phyloP scores from a whole-genome alignment of 2,797 vertebrate genomes.

The Paramormyrops hopkinsi region DNA sequence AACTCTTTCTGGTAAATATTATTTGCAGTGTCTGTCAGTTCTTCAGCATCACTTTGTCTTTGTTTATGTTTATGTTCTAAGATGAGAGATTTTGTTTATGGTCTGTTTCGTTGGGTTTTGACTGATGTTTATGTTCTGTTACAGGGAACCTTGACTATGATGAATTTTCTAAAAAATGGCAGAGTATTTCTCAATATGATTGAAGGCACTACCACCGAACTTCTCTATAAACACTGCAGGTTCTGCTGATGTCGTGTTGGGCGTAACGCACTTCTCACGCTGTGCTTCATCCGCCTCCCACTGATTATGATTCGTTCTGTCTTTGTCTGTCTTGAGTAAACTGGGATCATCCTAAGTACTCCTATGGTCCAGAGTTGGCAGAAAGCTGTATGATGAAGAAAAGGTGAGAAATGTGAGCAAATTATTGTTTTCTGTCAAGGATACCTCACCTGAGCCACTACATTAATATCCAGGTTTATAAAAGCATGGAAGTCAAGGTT shows the following conservation, averaged over 20 bases:
- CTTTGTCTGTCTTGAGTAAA: not conserved
- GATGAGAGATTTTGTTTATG: constrained; percentile 16
- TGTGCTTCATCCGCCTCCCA: not conserved
- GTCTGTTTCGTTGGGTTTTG: constrained; percentile 16
- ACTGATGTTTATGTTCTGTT: constrained; percentile 32
- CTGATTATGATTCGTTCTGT: not conserved
- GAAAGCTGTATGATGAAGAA: not conserved
- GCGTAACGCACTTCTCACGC: not conserved
- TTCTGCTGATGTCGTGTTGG: not conserved
- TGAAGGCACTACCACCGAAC: not conserved
- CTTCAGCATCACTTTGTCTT: not conserved
- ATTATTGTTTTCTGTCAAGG: not conserved
- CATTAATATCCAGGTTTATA: not conserved
- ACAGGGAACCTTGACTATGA: constrained; percentile 29
- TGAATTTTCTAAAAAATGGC: constrained; percentile 22
- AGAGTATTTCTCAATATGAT: constrained; percentile 21
- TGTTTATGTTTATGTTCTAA: constrained; percentile 6
- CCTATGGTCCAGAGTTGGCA: not conserved
- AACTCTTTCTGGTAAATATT: not conserved
- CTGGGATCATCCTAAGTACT: not conserved
- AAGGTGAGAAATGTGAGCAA: not conserved
- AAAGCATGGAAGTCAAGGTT: not conserved
- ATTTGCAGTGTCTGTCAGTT: not conserved
- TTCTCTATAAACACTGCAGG: constrained; percentile 7
- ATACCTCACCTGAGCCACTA: not conserved